These are phyloP conservation scores for Phymorhynchus buccinoides DNA, from an alignment of 1,140 invertebrate genomes.

Conservation along the genomic window DNA sequence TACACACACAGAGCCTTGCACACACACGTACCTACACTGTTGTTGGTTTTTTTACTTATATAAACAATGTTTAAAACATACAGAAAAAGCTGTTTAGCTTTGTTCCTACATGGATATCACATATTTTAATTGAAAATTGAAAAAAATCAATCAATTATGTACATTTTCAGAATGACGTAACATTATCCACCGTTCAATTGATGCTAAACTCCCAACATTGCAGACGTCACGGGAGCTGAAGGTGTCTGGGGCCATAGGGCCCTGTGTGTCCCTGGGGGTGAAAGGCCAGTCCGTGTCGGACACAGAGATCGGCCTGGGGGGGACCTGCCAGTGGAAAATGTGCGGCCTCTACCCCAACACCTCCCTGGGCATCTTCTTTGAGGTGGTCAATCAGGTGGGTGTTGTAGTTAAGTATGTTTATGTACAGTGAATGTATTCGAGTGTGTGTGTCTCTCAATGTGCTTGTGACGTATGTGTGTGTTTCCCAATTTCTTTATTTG, in stretches of 20 bases:
- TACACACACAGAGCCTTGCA: too few relatives aligned
- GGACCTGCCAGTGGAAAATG: conserved; percentile 98
- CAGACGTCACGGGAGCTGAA: conserved; percentile 79
- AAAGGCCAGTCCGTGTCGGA: conserved; percentile 93
- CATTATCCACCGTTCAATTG: too few relatives aligned
- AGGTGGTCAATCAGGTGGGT: conserved; percentile 91
- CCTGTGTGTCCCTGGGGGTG: conserved; percentile 93
- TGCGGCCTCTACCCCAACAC: conserved; percentile 94
- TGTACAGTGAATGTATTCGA: not conserved
- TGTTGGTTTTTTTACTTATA: too few relatives aligned
- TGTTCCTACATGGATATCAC: too few relatives aligned
- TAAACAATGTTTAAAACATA: too few relatives aligned
- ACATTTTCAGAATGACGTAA: too few relatives aligned
- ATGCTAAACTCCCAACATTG: too few relatives aligned
- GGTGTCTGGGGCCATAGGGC: conserved; percentile 94
- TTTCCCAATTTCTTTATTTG: not conserved
- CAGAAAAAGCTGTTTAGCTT: too few relatives aligned
- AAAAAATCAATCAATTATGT: too few relatives aligned
- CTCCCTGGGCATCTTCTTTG: conserved; percentile 96
- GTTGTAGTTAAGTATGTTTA: not conserved
- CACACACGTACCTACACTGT: too few relatives aligned
- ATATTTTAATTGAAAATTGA: too few relatives aligned
- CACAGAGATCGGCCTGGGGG: conserved; percentile 93
- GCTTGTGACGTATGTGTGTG: not conserved
- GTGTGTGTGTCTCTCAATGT: not conserved